Percentiles rank a stretch among this genome's conserved stretches.
Evolutionary conservation across 2,888 invertebrate genomes (phyloP).

Genomic region (Colostygia pectinataria): DNA sequence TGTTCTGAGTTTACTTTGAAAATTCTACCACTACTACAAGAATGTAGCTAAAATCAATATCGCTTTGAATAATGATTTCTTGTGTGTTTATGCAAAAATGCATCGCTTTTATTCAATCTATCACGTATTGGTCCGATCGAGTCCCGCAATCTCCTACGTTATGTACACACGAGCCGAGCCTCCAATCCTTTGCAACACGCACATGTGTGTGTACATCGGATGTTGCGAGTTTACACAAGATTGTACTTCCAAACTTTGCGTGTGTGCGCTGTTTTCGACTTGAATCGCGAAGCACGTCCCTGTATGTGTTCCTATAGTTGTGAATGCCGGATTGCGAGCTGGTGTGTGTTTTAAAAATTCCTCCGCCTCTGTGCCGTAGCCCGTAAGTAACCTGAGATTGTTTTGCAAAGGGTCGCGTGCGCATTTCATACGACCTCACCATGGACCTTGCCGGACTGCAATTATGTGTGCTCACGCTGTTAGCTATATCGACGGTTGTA

Average conservation of each 20-base stretch:
- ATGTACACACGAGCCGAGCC: constrained; percentile 45
- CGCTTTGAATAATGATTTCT: too few species aligned
- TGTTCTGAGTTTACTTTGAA: too few species aligned
- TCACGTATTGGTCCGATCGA: constrained; percentile 40
- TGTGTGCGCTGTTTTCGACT: constrained; percentile 20
- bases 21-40: too few species aligned
- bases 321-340: constrained; percentile 1
- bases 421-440: constrained; percentile 67
- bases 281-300: constrained; percentile 2
- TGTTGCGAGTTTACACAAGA: constrained; percentile 23
- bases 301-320: constrained; percentile 13
- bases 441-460: constrained; percentile 66
- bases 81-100: constrained; percentile 19
- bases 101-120: constrained; percentile 29
- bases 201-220: constrained; percentile 21
- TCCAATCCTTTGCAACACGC: constrained; percentile 3
- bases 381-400: constrained; percentile 66
- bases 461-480: constrained; percentile 54
- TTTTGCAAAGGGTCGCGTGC: constrained; percentile 70
- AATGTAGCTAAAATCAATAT: too few species aligned
- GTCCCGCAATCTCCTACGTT: constrained; percentile 39
- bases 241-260: constrained; percentile 2
- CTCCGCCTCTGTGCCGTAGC: constrained; percentile 31
- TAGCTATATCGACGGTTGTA: constrained; percentile 41
- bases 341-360: constrained; percentile 28